Percentiles rank a stretch among this genome's conserved stretches.
phyloP scores from a whole-genome alignment of 2,113 vertebrate genomes.

The Crocuta crocuta region DNA sequence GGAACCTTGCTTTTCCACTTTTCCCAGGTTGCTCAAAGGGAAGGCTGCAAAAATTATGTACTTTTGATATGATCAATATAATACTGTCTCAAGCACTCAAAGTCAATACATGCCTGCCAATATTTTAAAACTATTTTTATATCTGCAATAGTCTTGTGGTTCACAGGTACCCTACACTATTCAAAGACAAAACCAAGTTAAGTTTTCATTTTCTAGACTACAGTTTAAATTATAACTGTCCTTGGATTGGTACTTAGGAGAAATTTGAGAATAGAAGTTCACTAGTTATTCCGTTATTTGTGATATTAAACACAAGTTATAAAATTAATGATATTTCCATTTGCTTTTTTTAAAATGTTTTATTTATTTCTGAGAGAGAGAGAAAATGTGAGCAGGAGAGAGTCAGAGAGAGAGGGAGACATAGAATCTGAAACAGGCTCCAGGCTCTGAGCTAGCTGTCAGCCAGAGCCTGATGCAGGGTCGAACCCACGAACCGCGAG shows the following conservation, averaged over 20 bases:
- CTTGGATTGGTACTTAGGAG: not conserved
- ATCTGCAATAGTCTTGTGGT: not conserved
- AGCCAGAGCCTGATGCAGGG: too few species aligned
- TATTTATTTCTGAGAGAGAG: too few species aligned
- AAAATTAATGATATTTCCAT: not conserved
- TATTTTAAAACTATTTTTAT: not conserved
- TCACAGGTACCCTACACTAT: not conserved
- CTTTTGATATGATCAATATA: not conserved
- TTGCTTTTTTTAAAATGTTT: not conserved
- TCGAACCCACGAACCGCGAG: too few species aligned
- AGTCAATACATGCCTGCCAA: not conserved
- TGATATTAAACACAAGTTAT: not conserved
- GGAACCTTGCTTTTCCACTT: not conserved
- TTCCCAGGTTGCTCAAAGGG: not conserved
- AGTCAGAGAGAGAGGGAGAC: too few species aligned
- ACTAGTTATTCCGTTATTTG: not conserved
- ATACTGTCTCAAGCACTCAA: not conserved
- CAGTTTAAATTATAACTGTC: not conserved
- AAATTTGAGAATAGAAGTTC: not conserved
- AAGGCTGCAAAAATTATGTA: not conserved
- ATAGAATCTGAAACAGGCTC: too few species aligned
- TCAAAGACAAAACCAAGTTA: not conserved
- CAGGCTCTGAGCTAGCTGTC: too few species aligned
- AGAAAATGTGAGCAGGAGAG: too few species aligned
- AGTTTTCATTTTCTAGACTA: not conserved